Percentiles rank a stretch among this genome's conserved stretches.
Conservation (phyloP, 2,113 vertebrate species). For the Cololabis saira region DNA sequence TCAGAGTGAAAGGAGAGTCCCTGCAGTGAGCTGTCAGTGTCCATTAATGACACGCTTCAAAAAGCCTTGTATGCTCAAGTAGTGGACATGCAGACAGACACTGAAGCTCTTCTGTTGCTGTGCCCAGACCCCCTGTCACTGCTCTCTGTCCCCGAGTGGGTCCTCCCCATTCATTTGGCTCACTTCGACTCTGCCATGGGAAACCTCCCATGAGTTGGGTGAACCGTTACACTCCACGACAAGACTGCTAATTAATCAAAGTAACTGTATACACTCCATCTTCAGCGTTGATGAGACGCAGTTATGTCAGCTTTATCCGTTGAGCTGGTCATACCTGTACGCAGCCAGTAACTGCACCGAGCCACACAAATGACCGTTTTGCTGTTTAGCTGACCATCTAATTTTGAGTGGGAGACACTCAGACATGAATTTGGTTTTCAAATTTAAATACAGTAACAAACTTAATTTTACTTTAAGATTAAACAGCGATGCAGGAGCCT, state of each 20-base stretch:
- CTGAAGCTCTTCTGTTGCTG: conserved; percentile 52
- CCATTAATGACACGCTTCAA: conserved; percentile 39
- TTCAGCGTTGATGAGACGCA: background rate
- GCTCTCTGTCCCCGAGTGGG: conserved; percentile 41
- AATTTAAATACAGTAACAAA: too few species aligned
- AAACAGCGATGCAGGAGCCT: background rate
- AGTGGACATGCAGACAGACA: conserved; percentile 48
- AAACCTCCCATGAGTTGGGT: conserved; percentile 61
- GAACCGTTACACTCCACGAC: conserved; percentile 55
- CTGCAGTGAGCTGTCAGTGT: conserved; percentile 45
- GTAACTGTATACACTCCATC: conserved; percentile 43
- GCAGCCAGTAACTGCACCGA: background rate
- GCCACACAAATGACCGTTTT: too few species aligned
- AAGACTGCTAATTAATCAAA: conserved; percentile 71
- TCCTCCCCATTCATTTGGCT: conserved; percentile 66
- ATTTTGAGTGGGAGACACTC: too few species aligned
- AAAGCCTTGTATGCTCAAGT: conserved; percentile 45
- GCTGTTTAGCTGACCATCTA: too few species aligned
- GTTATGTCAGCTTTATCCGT: too few species aligned
- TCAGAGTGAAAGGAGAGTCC: conserved; percentile 34
- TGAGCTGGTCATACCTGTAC: background rate
- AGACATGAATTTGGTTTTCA: too few species aligned
- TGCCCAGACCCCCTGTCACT: conserved; percentile 64
- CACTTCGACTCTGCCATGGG: conserved; percentile 69
- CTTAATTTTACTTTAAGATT: background rate